A percentile compares a stretch with the other conserved stretches of the same genome.
Evolutionary conservation across 1,140 invertebrate genomes (phyloP).

Genomic region (Himalopsyche phryganea): DNA sequence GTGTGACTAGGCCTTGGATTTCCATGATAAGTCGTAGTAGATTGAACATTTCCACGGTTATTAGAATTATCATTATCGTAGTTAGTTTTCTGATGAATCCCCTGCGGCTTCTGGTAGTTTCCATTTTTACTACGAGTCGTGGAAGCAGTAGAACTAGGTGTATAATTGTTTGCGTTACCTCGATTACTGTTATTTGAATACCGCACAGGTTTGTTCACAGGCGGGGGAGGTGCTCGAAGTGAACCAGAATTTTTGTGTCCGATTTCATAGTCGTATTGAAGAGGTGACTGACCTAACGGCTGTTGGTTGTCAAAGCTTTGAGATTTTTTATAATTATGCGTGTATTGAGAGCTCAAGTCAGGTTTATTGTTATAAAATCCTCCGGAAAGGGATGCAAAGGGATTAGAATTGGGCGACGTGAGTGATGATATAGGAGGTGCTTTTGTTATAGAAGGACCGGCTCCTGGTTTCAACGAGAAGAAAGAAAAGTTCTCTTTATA

Average conservation of each 20-base stretch:
- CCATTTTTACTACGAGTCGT: conserved; percentile 4
- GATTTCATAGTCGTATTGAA: conserved; percentile 25
- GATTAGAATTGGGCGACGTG: conserved; percentile 42
- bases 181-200: conserved; percentile 34
- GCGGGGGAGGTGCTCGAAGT: background rate
- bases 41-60: conserved; percentile 13
- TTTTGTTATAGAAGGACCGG: conserved; percentile 47
- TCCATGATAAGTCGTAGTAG: conserved; percentile 2
- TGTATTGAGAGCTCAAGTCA: conserved; percentile 33
- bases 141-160: conserved; percentile 13
- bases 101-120: conserved; percentile 11
- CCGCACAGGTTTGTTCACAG: conserved; percentile 20
- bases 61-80: conserved; percentile 28
- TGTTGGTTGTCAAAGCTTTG: conserved; percentile 9
- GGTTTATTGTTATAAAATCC: conserved; percentile 55
- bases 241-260: conserved; percentile 8
- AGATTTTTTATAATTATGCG: conserved; percentile 27
- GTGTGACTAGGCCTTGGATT: conserved; percentile 22
- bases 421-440: conserved; percentile 51
- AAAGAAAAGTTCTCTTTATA: conserved; percentile 32
- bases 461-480: conserved; percentile 25
- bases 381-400: conserved; percentile 49
- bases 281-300: background rate
- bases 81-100: conserved; percentile 11
- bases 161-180: conserved; percentile 36